Base-by-base conservation (phyloP, 2,888 invertebrate genomes). In the Hirtodrosophila trivittata region DNA sequence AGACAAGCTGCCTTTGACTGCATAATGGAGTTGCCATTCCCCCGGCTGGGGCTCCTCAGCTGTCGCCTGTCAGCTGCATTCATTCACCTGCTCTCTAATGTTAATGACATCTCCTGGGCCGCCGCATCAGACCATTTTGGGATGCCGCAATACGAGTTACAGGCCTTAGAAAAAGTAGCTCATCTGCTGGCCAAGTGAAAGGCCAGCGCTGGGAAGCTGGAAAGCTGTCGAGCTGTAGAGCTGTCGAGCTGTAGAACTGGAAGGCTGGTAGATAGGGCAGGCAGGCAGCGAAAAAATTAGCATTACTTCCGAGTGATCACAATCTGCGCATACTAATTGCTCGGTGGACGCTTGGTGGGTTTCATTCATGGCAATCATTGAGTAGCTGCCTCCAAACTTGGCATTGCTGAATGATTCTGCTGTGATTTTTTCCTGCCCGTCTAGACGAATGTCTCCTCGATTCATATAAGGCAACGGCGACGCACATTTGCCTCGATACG, bases 261-360 rank as follows among this genome's bases (percentile, higher is more conserved):
- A 28, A 28, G 28, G 7, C 28, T 37, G 25, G 13, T n/a, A 32
- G 41, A 13, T 56, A 35, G 39, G 50, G 46, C 33, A 32, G 47
- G 25, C 28, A 32, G 30, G 39, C 1, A 47, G 39, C 1, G 42
- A 18, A 41, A 25, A 47, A 89, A 89, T 89, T 89, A 89, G 88
- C 89, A 89, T 89, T 89, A 89, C 88, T 87, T 89, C 87, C 86
- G 85, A 89, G 81, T 87, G 88, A 89, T 89, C 89, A 87, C 89
- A 89, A 89, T 89, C 89, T 80, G 76, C 84, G 89, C 88, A 89
- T 89, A 89, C 89, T 89, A 89, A 89, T 89, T 89, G 89, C 86
- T 75, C 16, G 62, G 26, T 60, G 58, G 51, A 7, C 35, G 45
- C 63, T 42, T 57, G 46, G 65, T 67, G 73, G 80, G 56, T 75